Conservation (phyloP, 53 echinoderm and acorn worm species). For the Paracentrotus lividus region DNA sequence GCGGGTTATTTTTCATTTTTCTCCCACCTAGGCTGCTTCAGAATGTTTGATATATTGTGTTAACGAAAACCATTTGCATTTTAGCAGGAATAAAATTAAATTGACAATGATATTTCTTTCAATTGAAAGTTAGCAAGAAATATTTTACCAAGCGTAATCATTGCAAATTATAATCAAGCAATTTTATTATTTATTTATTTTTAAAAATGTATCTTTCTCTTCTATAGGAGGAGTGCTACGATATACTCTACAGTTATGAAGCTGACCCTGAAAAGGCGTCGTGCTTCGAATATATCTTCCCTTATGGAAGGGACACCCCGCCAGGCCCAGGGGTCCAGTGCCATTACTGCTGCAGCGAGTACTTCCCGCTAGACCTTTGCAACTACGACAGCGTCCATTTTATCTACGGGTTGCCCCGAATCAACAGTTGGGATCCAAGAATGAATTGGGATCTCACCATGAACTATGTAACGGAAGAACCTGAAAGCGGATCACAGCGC, state of each 20-base stretch:
- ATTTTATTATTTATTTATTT: too few relatives aligned
- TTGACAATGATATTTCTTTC: too few relatives aligned
- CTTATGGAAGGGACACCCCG: conserved; percentile 58
- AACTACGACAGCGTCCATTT: conserved; percentile 52
- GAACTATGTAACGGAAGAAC: conserved; percentile 2
- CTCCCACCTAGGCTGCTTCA: too few relatives aligned
- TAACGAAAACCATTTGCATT: too few relatives aligned
- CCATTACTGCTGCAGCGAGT: conserved; percentile 78
- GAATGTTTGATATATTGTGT: too few relatives aligned
- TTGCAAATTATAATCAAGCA: too few relatives aligned
- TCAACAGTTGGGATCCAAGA: conserved; percentile 86
- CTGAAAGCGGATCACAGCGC: conserved; percentile 40
- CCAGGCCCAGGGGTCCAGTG: conserved; percentile 67
- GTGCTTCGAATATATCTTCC: conserved; percentile 65
- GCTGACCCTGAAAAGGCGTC: conserved; percentile 61
- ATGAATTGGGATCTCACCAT: conserved; percentile 75
- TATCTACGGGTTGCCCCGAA: conserved; percentile 57
- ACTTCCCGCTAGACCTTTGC: conserved; percentile 51
- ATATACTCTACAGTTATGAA: conserved; percentile 71
- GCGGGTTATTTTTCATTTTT: too few relatives aligned
- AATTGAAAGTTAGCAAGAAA: too few relatives aligned
- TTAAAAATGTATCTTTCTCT: neutral
- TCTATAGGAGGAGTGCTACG: conserved; percentile 86
- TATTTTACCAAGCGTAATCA: too few relatives aligned
- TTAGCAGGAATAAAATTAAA: too few relatives aligned